Evolutionary conservation across 1,140 invertebrate genomes (phyloP), one percentile per base, ranked within the genome.

Genomic region (Drosophila albomicans): DNA sequence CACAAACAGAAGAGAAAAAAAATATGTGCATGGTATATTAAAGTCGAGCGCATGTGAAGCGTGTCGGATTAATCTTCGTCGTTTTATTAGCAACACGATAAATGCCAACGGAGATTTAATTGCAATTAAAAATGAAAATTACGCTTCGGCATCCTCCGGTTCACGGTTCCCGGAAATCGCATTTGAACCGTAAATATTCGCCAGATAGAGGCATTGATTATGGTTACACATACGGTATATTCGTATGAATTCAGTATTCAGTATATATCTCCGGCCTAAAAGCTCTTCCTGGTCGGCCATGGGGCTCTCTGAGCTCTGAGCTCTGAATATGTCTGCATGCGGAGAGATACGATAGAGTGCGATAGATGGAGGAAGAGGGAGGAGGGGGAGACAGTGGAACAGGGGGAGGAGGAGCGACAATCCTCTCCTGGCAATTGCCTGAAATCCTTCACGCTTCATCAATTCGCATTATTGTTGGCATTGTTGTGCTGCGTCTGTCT

Each of bases 401-500:
- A 20, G 20, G 20, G 20, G 20, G 20, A 25, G 20, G 20, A 25
- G 20, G 20, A 25, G 20, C 20, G 20, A 25, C 54, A 89, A 81
- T 85, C 69, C 81, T 75, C 81, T 77, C 62, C 72, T 84, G 85
- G 82, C 80, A 89, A 90, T 89, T 89, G 85, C 86, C 85, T 89
- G 75, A 77, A 89, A 89, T 89, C 85, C 85, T 89, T 89, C 85
- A 89, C 85, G 85, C 85, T 89, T 89, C 85, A 89, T 89, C 85
- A 89, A 89, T 90, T 89, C 85, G 86, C 85, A 90, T 85, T 89
- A 90, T 89, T 89, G 86, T 85, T 81, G 72, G 71, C 81, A 89
- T 81, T 88, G 78, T 85, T 45, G 56, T 49, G 49, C 45, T 49
- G 49, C 41, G 65, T 57, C 35, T 57, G 54, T 0, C 20, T 25